These are phyloP conservation scores for Danio albolineatus DNA, from an alignment of 2,797 vertebrate species.

Conservation along the genomic window DNA sequence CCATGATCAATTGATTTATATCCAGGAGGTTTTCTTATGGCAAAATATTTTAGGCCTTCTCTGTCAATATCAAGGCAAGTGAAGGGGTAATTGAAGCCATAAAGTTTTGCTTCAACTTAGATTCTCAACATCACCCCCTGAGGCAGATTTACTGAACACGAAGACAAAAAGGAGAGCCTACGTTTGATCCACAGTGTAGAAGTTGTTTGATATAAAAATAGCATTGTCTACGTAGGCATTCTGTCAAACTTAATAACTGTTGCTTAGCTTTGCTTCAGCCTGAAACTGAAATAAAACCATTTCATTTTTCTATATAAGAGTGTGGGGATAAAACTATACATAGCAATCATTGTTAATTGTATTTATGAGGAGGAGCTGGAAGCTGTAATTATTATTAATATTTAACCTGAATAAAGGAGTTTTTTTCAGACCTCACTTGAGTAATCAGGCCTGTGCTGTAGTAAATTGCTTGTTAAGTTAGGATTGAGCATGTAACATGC, in stretches of 20 bases:
- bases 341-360: slow-evolving; percentile 76
- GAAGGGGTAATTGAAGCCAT: not conserved
- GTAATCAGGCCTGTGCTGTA: too few species aligned
- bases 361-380: slow-evolving; percentile 66
- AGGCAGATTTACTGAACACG: slow-evolving; percentile 1
- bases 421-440: too few species aligned
- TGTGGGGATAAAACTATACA: slow-evolving; percentile 63
- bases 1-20: too few species aligned
- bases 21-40: too few species aligned
- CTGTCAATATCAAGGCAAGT: not conserved
- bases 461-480: not conserved
- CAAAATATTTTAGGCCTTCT: too few species aligned
- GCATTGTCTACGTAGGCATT: slow-evolving; percentile 26
- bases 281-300: slow-evolving; percentile 61
- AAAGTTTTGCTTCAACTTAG: not conserved
- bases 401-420: slow-evolving; percentile 33
- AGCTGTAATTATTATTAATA: slow-evolving; percentile 68
- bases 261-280: not conserved
- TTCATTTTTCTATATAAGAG: slow-evolving; percentile 67
- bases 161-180: not conserved
- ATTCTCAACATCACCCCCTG: not conserved
- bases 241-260: slow-evolving; percentile 25
- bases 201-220: slow-evolving; percentile 28
- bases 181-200: slow-evolving; percentile 13
- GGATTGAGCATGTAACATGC: not conserved